A percentile compares a stretch with the other conserved stretches of the same genome.
Conservation (phyloP, 2,797 vertebrate genomes). For the Betta splendens region DNA sequence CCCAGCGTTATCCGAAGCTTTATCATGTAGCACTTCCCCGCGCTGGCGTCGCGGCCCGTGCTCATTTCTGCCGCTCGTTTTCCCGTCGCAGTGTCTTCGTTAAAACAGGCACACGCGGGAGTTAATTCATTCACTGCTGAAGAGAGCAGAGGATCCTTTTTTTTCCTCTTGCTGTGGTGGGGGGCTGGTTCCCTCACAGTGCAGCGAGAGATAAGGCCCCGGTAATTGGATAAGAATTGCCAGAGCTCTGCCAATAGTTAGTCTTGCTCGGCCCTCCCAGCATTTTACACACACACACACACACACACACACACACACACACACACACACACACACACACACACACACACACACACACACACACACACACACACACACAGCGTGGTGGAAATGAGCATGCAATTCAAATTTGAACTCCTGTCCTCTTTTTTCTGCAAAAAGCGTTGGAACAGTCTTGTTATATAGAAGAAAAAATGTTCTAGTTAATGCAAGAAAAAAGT, state of each 20-base stretch:
- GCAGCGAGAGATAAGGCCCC: slow-evolving; percentile 69
- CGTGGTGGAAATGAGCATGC: slow-evolving; percentile 52
- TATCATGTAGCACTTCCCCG: slow-evolving; percentile 51
- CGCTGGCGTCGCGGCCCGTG: slow-evolving; percentile 26
- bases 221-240: slow-evolving; percentile 81
- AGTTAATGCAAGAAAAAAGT: slow-evolving; percentile 59
- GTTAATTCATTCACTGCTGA: slow-evolving; percentile 54
- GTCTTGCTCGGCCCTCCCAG: slow-evolving; percentile 52
- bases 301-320: slow-evolving; percentile 31
- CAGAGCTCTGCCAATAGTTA: slow-evolving; percentile 69
- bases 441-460: slow-evolving; percentile 49
- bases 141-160: slow-evolving; percentile 49
- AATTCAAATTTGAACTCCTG: slow-evolving; percentile 70
- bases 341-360: slow-evolving; percentile 31
- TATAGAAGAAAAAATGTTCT: slow-evolving; percentile 31
- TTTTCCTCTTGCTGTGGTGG: slow-evolving; percentile 53
- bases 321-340: slow-evolving; percentile 30
- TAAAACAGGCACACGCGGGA: slow-evolving; percentile 49
- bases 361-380: slow-evolving; percentile 30
- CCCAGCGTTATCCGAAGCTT: slow-evolving; percentile 58
- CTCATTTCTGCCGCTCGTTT: slow-evolving; percentile 17
- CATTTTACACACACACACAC: slow-evolving; percentile 43
- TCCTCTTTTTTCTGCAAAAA: slow-evolving; percentile 41
- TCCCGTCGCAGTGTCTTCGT: slow-evolving; percentile 29
- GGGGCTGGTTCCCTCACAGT: slow-evolving; percentile 71